Base-by-base conservation (phyloP, 2,113 vertebrate species). In the Osmerus eperlanus region DNA sequence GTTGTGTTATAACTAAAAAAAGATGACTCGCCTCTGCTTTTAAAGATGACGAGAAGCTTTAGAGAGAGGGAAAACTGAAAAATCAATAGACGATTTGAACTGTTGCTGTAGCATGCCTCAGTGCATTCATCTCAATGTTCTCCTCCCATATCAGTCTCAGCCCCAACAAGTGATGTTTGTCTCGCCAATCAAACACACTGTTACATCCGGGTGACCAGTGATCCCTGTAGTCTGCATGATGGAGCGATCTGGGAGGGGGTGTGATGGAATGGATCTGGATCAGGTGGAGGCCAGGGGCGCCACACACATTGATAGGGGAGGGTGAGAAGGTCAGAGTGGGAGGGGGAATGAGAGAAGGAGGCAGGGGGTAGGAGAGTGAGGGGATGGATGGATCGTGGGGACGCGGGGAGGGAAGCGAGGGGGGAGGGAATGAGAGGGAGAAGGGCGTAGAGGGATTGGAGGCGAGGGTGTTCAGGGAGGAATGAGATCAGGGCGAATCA, bases 401-500 rank as follows among this genome's bases (percentile, higher is more conserved):
- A 62, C 13, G 25, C 25, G 25, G 5, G 60, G 14, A 14, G 14
- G 60, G 25, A 51, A 47, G 16, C 15, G 18, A 36, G 15, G 29
- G 29, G 18, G 18, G 13, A 32, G 63, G 14, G 7, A n/a, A 16
- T 14, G 62, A 21, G 13, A 41, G 15, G 56, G 56, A 56, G 72
- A 32, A 54, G 11, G 9, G 25, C 54, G 18, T 41, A 65, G 63
- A 68, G 67, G 21, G 41, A 47, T 47, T 1, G 41, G 41, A 47
- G 41, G 41, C 7, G 41, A 47, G 41, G 41, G 41, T 47, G 41
- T 12, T 47, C 41, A 47, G 41, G 41, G 41, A 47, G 36, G 36
- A 23, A 18, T 32, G 13, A 74, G 41, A 72, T 41, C 51, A 60
- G 28, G 54, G 25, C 18, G 29, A 81, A 81, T 85, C 59, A 78